Percentiles rank a stretch among this genome's conserved stretches.
phyloP scores from a whole-genome alignment of 2,113 vertebrate species.

The Phylloscopus trochilus region DNA sequence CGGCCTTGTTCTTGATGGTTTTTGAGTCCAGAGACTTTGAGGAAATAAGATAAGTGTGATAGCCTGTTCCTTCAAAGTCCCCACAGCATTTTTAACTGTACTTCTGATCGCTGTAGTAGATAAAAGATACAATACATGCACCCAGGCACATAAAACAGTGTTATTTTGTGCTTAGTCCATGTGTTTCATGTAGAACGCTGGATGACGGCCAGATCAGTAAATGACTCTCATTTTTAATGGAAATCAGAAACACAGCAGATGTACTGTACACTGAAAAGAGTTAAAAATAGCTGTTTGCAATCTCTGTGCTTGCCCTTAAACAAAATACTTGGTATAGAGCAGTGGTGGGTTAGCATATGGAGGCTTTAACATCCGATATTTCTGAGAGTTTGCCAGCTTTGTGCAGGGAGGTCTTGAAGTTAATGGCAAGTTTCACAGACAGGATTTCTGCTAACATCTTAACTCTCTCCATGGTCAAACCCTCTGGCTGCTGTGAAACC shows the following conservation, averaged over 20 bases:
- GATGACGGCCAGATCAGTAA: constrained; percentile 54
- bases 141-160: background rate
- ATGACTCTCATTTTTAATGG: constrained; percentile 47
- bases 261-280: constrained; percentile 52
- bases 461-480: background rate
- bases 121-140: constrained; percentile 20
- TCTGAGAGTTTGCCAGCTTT: constrained; percentile 3
- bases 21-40: background rate
- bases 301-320: constrained; percentile 30
- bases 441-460: background rate
- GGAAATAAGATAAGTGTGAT: background rate
- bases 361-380: background rate
- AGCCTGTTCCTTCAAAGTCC: background rate
- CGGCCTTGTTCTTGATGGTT: background rate
- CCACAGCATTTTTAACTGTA: background rate
- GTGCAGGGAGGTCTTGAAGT: background rate
- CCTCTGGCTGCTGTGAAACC: background rate
- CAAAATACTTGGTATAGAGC: background rate
- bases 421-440: background rate
- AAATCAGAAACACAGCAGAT: constrained; percentile 57
- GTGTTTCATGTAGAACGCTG: constrained; percentile 54
- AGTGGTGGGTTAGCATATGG: constrained; percentile 9
- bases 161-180: constrained; percentile 43
- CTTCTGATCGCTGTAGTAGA: background rate
- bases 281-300: constrained; percentile 59